Evolutionary conservation across 2,113 vertebrate genomes (phyloP).

Genomic region (Alethe diademata): DNA sequence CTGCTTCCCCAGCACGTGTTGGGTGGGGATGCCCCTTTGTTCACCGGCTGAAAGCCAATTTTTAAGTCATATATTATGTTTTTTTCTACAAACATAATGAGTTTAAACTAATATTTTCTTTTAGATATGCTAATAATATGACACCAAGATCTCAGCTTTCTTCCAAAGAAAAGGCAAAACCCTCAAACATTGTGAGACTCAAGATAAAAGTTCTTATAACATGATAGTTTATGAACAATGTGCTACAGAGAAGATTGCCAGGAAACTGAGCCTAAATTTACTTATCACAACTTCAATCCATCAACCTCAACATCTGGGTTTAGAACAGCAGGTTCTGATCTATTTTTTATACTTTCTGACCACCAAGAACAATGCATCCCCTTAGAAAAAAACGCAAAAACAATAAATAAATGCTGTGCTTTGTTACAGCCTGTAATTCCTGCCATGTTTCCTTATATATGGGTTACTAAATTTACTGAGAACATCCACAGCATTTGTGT

Average conservation of each 20-base stretch:
- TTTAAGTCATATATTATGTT: neutral
- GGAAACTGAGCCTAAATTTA: neutral
- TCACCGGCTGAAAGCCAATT: neutral
- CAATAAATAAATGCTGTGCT: neutral
- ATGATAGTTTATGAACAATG: neutral
- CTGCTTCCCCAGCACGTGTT: neutral
- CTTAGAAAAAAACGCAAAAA: neutral
- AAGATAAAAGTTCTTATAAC: neutral
- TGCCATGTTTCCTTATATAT: neutral
- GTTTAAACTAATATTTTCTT: neutral
- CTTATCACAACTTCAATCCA: constrained; percentile 1
- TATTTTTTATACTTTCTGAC: neutral
- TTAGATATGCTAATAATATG: neutral
- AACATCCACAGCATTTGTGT: neutral
- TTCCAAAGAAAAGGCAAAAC: neutral
- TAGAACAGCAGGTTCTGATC: neutral
- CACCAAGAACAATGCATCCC: neutral
- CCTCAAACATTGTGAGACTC: neutral
- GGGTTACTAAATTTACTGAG: neutral
- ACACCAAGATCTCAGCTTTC: neutral
- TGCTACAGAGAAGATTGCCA: neutral
- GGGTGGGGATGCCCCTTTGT: neutral
- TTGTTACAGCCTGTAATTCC: neutral
- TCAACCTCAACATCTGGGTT: neutral
- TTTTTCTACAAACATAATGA: neutral